A percentile compares a stretch with the other conserved stretches of the same genome.
These are phyloP conservation scores for Dasyurus viverrinus DNA, from an alignment of 2,113 vertebrate species.

Conservation along the genomic window DNA sequence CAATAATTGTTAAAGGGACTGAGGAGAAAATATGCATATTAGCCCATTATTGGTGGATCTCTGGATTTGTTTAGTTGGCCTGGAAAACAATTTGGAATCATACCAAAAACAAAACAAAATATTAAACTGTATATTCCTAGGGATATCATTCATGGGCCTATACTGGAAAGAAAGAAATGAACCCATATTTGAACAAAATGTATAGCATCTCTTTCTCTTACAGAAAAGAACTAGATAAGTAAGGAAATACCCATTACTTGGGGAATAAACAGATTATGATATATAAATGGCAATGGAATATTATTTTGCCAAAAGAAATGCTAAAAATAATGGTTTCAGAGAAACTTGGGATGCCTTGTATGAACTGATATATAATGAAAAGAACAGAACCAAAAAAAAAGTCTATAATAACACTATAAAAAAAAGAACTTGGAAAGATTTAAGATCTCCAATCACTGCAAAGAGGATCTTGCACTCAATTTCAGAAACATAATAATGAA, in stretches of 20 bases:
- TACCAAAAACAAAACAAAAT: neutral
- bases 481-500: neutral
- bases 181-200: neutral
- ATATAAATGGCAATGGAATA: neutral
- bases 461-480: neutral
- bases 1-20: neutral
- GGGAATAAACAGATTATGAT: neutral
- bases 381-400: neutral
- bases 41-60: neutral
- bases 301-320: neutral
- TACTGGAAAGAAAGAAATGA: neutral
- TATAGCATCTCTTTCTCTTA: neutral
- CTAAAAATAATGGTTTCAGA: neutral
- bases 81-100: neutral
- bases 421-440: neutral
- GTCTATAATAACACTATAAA: neutral
- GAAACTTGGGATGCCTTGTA: neutral
- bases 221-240: neutral
- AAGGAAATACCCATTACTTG: neutral
- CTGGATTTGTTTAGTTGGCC: neutral
- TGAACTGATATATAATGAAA: neutral
- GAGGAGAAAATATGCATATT: neutral
- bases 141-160: neutral
- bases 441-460: neutral
- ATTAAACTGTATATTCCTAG: neutral